Base-by-base conservation (phyloP, 2,797 vertebrate species). In the Thunnus albacares region DNA sequence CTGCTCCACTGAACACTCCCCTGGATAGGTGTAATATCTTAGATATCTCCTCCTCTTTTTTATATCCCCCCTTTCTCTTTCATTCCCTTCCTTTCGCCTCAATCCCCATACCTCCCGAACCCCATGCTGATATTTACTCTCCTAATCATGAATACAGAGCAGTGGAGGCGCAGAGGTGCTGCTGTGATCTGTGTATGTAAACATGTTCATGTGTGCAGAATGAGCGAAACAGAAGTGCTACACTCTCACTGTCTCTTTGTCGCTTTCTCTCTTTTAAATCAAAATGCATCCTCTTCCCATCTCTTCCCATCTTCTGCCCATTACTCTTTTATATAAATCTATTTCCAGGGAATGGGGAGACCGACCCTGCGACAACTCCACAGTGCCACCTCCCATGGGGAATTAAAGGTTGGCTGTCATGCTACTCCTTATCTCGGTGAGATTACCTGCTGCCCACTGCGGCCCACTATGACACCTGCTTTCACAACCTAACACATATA, bases 141-240 rank as follows among this genome's bases (percentile, higher is more conserved):
- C 69, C 87, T 90, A 85, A 60, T 79, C 79, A 81, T 91, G 91
- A 94, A 93, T 94, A 91, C 92, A 86, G 87, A 94, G 78, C 79
- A 90, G 87, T 33, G 41, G 43, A 69, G 80, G 80, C 51, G 71
- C 85, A 77, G 82, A 59, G 82, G 75, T 79, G 84, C 82, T n/a
- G 73, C 87, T 90, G 86, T 84, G 79, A 90, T 86, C 85, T 75
- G 72, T 76, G 77, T 51, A 64, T 71, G 63, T 20, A 58, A 61
- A 79, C 77, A 74, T 77, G 79, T 57, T 77, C 71, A 65, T 20
- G 81, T 79, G 79, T 70, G 65, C 45, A 71, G 80, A 80, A 70
- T 71, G 71, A 26, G 59, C 49, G 61, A 60, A 73, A 33, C 65
- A 63, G 28, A 63, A 45, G 47, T 22, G 56, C 57, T 43, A 22